A percentile compares a stretch with the other conserved stretches of the same genome.
phyloP scores from a whole-genome alignment of 1,140 invertebrate species.

The Dendrolimus punctatus region DNA sequence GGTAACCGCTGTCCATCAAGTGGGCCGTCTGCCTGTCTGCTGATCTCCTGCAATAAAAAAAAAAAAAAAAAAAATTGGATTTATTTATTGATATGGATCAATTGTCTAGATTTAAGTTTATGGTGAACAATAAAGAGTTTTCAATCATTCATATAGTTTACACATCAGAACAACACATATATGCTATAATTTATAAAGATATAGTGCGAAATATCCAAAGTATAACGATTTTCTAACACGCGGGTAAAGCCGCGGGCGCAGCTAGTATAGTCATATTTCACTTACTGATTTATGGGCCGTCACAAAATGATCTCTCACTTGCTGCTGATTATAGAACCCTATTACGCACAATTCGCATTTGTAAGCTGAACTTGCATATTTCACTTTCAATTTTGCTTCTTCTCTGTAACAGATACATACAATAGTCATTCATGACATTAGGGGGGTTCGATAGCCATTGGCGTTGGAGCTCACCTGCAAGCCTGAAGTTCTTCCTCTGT shows the following conservation, averaged over 20 bases:
- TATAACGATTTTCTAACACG: background rate
- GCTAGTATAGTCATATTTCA: background rate
- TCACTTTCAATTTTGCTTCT: slow-evolving; percentile 39
- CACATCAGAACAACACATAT: too few relatives aligned
- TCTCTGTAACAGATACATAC: slow-evolving; percentile 31
- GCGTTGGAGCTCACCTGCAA: slow-evolving; percentile 23
- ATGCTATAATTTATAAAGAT: too few relatives aligned
- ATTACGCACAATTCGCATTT: slow-evolving; percentile 57
- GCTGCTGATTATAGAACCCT: slow-evolving; percentile 51
- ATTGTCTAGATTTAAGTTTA: too few relatives aligned
- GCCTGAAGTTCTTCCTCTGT: slow-evolving; percentile 42
- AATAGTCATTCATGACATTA: background rate
- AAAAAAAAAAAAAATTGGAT: too few relatives aligned
- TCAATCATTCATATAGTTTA: too few relatives aligned
- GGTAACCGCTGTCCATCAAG: too few relatives aligned
- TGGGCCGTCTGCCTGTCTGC: too few relatives aligned
- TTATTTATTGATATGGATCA: too few relatives aligned
- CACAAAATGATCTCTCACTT: slow-evolving; percentile 51
- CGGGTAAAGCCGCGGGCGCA: background rate
- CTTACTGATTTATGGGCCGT: slow-evolving; percentile 37
- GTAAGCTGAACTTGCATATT: slow-evolving; percentile 44
- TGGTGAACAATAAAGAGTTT: too few relatives aligned
- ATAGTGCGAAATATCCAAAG: too few relatives aligned
- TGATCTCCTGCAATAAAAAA: too few relatives aligned
- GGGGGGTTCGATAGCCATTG: too few relatives aligned